Percentiles rank a stretch among this genome's conserved stretches.
phyloP scores from a whole-genome alignment of 2,797 vertebrate species.

The Argentina silus region DNA sequence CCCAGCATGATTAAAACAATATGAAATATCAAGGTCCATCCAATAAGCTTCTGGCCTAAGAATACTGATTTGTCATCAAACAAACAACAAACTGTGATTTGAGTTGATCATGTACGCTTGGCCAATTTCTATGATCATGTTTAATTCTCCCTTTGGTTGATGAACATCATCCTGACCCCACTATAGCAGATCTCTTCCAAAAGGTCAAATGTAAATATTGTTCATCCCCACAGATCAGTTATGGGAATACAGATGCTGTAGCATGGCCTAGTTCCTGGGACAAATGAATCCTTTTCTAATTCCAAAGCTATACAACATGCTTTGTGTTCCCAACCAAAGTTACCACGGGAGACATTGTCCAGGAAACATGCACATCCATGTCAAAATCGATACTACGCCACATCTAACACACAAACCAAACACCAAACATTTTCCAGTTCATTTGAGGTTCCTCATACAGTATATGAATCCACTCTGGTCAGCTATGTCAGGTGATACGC shows the following conservation, averaged over 20 bases:
- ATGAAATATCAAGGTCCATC: background rate
- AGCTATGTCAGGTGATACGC: slow-evolving; percentile 48
- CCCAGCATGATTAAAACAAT: background rate
- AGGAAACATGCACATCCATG: slow-evolving; percentile 25
- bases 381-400: slow-evolving; percentile 41
- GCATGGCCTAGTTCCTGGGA: slow-evolving; percentile 40
- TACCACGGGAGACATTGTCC: slow-evolving; percentile 40
- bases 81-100: background rate
- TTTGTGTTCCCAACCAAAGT: slow-evolving; percentile 38
- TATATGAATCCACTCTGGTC: slow-evolving; percentile 7
- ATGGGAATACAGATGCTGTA: slow-evolving; percentile 28
- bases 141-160: background rate
- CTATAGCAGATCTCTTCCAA: background rate
- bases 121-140: background rate
- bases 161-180: background rate
- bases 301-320: slow-evolving; percentile 31
- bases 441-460: background rate
- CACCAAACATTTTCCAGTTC: background rate
- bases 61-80: background rate
- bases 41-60: background rate
- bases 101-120: background rate
- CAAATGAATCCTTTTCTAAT: slow-evolving; percentile 22
- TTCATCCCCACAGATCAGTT: slow-evolving; percentile 18
- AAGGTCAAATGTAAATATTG: slow-evolving; percentile 23
- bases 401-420: slow-evolving; percentile 18